phyloP scores from a whole-genome alignment of 2,113 vertebrate species.

The Chionomys nivalis region DNA sequence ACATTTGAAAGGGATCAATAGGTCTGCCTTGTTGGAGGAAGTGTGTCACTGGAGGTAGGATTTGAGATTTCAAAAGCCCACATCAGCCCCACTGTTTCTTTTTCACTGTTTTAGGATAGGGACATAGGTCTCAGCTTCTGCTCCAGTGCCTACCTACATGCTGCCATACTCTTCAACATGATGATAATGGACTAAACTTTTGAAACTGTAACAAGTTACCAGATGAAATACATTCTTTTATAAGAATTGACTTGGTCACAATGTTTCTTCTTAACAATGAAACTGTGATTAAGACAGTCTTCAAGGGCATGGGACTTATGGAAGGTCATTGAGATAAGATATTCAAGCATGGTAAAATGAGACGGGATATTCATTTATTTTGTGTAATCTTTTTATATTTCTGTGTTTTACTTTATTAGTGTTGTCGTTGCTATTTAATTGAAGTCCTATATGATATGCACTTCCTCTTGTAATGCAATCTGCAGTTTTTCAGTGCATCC shows the following conservation, averaged over 20 bases:
- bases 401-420: neutral
- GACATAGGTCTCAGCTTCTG: neutral
- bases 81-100: neutral
- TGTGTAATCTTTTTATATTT: neutral
- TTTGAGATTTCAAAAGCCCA: neutral
- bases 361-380: neutral
- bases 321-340: neutral
- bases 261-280: neutral
- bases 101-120: rapidly evolving
- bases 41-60: neutral
- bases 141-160: neutral
- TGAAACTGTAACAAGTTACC: neutral
- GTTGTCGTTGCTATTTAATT: neutral
- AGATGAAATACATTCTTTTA: neutral
- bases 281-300: neutral
- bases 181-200: neutral
- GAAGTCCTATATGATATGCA: neutral
- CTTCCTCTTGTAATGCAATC: neutral
- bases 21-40: neutral
- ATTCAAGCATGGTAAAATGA: neutral
- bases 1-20: neutral
- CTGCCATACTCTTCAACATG: neutral
- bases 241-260: no score
- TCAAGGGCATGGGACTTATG: neutral
- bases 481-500: neutral